phyloP scores from a whole-genome alignment of 37 sponge, comb jelly and placozoan species.

The Cliona cf. orientalis region DNA sequence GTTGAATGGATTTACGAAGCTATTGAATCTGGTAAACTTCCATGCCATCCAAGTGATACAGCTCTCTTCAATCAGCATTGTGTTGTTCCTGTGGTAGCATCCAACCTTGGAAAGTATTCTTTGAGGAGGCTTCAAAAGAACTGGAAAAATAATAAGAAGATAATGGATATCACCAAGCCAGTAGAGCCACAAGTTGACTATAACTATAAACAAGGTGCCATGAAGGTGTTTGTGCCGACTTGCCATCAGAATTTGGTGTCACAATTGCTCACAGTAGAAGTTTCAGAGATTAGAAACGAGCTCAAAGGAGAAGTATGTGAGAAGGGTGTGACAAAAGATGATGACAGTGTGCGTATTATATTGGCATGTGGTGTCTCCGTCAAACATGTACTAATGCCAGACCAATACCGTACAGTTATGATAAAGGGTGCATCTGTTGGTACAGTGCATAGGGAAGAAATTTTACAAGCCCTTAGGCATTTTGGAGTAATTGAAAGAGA shows the following conservation, averaged over 20 bases:
- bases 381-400: constrained; percentile 55
- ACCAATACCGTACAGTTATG: constrained; percentile 36
- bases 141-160: neutral
- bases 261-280: neutral
- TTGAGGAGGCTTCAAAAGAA: neutral
- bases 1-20: constrained; percentile 72
- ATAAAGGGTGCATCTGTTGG: constrained; percentile 15
- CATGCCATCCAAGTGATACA: constrained; percentile 12
- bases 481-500: constrained; percentile 41
- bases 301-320: constrained; percentile 14
- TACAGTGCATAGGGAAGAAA: neutral
- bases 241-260: neutral
- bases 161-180: neutral
- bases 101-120: constrained; percentile 12
- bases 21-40: constrained; percentile 12
- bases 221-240: neutral
- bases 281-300: neutral
- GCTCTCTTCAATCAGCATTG: neutral
- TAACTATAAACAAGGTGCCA: neutral
- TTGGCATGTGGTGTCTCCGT: constrained; percentile 49
- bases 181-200: neutral
- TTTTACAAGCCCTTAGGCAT: neutral
- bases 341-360: constrained; percentile 43
- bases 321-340: constrained; percentile 23
- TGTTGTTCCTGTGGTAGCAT: constrained; percentile 19